Evolutionary conservation across 92 coral and sea anemone genomes (phyloP), one percentile per base, ranked within the genome.

Genomic region (Umimayanthus chanpuru): DNA sequence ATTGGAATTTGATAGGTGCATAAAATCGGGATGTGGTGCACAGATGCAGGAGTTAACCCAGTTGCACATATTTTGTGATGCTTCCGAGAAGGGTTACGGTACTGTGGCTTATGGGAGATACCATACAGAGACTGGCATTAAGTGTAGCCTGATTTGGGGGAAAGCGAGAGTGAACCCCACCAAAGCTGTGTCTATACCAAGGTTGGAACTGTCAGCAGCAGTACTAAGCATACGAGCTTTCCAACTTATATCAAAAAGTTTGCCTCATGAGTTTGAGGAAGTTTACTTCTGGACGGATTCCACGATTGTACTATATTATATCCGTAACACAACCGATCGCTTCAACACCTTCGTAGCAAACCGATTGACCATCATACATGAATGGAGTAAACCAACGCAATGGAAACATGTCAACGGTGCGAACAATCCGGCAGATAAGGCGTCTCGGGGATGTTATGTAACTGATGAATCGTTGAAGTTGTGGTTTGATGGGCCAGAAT

Each of bases 271-370:
- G 12, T 75, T 87, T 49, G 74, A 87, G 28, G 89, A 87, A 58
- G 65, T 47, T 3, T 43, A 20, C 9, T 87, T 56, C 67, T 76
- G 85, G 85, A 77, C 89, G 5, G 89, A 87, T 41, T 87, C 89
- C 74, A 87, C 85, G 5, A 39, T 87, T 16, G 88, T 90, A 56
- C 65, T 86, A 82, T 85, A 83, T 50, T 86, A 90, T 78, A 86
- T 86, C 77, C 83, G 18, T 5, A 89, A 85, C 85, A 38, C 72
- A 1, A 53, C 83, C 49, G 78, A 61, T 2, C 78, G 81, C 41
- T 89, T 89, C 89, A 83, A 89, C 75, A 89, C 89, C 9, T 90
- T 90, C 64, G 88, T 90, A 29, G 81, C 92, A 15, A 90, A 90
- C 76, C 79, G 92, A 40, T 81, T 90, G 32, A 85, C 79, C 6